Conservation (phyloP, 2,797 vertebrate genomes). For the Naso thynnoides region DNA sequence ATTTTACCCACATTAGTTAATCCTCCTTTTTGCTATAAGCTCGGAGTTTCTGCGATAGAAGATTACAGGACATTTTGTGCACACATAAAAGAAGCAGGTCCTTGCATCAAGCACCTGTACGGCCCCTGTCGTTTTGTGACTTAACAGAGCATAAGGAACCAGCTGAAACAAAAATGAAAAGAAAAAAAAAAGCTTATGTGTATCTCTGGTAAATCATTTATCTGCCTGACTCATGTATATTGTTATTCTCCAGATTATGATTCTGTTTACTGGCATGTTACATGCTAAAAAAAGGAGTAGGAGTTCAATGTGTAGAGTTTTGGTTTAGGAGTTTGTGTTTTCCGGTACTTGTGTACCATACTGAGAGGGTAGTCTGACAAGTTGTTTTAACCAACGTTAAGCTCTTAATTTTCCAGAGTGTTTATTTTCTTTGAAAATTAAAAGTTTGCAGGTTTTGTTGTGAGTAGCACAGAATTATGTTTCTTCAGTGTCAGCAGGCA, state of each 20-base stretch:
- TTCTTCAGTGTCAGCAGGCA: constrained; percentile 66
- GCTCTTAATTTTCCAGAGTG: constrained; percentile 82
- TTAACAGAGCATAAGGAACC: constrained; percentile 84
- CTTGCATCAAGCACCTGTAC: constrained; percentile 88
- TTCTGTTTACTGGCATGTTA: constrained; percentile 85
- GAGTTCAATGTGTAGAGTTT: constrained; percentile 64
- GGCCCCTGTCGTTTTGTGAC: constrained; percentile 81
- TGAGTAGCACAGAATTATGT: constrained; percentile 76
- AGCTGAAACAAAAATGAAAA: constrained; percentile 68
- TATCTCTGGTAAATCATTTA: constrained; percentile 91
- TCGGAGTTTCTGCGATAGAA: constrained; percentile 86
- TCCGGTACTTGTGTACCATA: constrained; percentile 72
- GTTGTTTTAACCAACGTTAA: constrained; percentile 78
- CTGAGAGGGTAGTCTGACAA: constrained; percentile 73
- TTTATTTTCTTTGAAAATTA: constrained; percentile 79
- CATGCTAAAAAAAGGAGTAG: constrained; percentile 77
- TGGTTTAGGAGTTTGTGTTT: constrained; percentile 70
- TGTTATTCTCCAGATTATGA: constrained; percentile 76
- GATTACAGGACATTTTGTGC: constrained; percentile 85
- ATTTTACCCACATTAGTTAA: constrained; percentile 91
- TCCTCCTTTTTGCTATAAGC: constrained; percentile 92
- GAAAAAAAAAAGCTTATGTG: constrained; percentile 61
- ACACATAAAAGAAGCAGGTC: constrained; percentile 86
- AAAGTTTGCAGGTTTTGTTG: constrained; percentile 69
- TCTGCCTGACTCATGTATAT: constrained; percentile 83